Evolutionary conservation across 1,140 invertebrate species (phyloP).

Genomic region (Vollenhovia emeryi): DNA sequence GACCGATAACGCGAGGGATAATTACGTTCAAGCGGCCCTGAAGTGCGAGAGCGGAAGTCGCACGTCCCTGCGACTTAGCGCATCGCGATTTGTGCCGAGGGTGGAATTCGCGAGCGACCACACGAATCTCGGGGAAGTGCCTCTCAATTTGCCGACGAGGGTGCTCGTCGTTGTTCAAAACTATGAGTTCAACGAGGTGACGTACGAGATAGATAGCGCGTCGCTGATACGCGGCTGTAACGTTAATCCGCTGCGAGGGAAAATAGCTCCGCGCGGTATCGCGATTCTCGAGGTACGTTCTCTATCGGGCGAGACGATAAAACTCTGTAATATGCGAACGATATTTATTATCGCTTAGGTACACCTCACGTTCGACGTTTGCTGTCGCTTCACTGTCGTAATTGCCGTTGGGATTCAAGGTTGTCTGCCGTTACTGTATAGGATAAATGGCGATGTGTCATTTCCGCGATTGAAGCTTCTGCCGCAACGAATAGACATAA

Average conservation of each 20-base stretch:
- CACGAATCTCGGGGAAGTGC: conserved; percentile 62
- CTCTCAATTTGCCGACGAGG: conserved; percentile 67
- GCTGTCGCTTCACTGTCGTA: conserved; percentile 43
- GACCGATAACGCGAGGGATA: conserved; percentile 4
- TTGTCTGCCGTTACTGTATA: conserved; percentile 42
- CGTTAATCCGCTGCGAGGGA: conserved; percentile 66
- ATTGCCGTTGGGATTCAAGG: conserved; percentile 61
- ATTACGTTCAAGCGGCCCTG: conserved; percentile 41
- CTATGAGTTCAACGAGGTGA: conserved; percentile 55
- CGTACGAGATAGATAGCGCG: conserved; percentile 61
- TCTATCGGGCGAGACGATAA: not conserved
- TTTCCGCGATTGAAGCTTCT: conserved; percentile 72
- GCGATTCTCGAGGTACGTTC: conserved; percentile 25
- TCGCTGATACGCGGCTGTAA: conserved; percentile 58
- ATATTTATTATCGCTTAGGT: conserved; percentile 30
- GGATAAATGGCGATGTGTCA: conserved; percentile 68
- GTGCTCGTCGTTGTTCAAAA: conserved; percentile 61
- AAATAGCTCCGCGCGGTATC: conserved; percentile 68
- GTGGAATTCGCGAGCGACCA: conserved; percentile 48
- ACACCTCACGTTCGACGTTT: conserved; percentile 51
- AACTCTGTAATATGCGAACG: not conserved
- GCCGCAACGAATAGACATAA: conserved; percentile 67
- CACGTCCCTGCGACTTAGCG: conserved; percentile 25
- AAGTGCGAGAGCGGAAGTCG: conserved; percentile 55
- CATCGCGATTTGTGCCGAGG: not conserved